Evolutionary conservation across 2,888 invertebrate species (phyloP).

Genomic region (Xylophagus ater): DNA sequence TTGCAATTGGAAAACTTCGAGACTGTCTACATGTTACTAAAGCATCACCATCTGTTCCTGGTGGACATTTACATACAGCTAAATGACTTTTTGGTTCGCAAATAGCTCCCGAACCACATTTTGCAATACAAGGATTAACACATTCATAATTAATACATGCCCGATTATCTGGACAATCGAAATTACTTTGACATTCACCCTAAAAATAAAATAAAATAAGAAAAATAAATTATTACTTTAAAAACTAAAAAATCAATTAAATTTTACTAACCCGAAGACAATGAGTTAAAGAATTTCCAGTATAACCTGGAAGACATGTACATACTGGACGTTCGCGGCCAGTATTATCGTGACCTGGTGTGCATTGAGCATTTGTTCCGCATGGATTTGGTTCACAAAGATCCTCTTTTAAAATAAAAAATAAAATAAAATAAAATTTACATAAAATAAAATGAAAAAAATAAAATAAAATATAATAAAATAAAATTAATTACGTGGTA

Average conservation of each 20-base stretch:
- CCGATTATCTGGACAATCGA: conserved; percentile 61
- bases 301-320: conserved; percentile 66
- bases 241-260: conserved; percentile 11
- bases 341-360: conserved; percentile 71
- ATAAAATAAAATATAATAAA: neutral
- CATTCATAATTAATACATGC: conserved; percentile 69
- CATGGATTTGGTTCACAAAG: conserved; percentile 82
- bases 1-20: conserved; percentile 34
- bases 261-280: conserved; percentile 48
- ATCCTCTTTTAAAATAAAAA: conserved; percentile 46
- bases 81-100: conserved; percentile 67
- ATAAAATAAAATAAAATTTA: neutral
- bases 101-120: conserved; percentile 64
- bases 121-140: conserved; percentile 63
- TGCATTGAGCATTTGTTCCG: conserved; percentile 52
- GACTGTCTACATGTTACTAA: conserved; percentile 45
- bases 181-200: conserved; percentile 70
- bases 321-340: conserved; percentile 77
- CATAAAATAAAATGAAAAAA: neutral
- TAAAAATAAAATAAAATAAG: conserved; percentile 27
- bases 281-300: conserved; percentile 61
- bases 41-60: conserved; percentile 52
- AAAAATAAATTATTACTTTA: neutral
- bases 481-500: conserved; percentile 49
- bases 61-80: conserved; percentile 71